Percentiles rank a stretch among this genome's conserved stretches.
phyloP scores from a whole-genome alignment of 2,113 vertebrate species.

The Myrmecobius fasciatus region DNA sequence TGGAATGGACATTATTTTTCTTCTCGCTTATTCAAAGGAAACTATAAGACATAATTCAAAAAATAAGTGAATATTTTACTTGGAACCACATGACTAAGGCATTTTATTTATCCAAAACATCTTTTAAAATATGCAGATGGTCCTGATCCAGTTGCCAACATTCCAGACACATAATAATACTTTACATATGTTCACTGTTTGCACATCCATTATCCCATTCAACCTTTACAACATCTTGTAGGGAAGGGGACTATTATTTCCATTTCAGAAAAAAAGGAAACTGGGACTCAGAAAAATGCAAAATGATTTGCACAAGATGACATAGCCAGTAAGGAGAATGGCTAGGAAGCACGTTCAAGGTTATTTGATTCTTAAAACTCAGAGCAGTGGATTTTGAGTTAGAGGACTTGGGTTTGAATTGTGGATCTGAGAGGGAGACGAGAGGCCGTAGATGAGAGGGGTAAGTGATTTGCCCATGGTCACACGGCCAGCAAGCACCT shows the following conservation, averaged over 20 bases:
- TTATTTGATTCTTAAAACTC: neutral
- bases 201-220: slow-evolving; percentile 13
- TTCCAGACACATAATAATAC: neutral
- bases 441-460: neutral
- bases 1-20: neutral
- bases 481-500: neutral
- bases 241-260: neutral
- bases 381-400: neutral
- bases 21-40: neutral
- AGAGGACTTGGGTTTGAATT: neutral
- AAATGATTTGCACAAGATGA: neutral
- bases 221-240: neutral
- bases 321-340: neutral
- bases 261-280: slow-evolving; percentile 13
- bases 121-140: neutral
- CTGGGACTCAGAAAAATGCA: slow-evolving; percentile 12
- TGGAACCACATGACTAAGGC: neutral
- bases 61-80: neutral
- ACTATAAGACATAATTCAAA: neutral
- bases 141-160: neutral
- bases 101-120: neutral
- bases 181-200: neutral
- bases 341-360: neutral
- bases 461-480: neutral
- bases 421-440: neutral